phyloP scores from a whole-genome alignment of 2,888 invertebrate species.

The Diploptera punctata region DNA sequence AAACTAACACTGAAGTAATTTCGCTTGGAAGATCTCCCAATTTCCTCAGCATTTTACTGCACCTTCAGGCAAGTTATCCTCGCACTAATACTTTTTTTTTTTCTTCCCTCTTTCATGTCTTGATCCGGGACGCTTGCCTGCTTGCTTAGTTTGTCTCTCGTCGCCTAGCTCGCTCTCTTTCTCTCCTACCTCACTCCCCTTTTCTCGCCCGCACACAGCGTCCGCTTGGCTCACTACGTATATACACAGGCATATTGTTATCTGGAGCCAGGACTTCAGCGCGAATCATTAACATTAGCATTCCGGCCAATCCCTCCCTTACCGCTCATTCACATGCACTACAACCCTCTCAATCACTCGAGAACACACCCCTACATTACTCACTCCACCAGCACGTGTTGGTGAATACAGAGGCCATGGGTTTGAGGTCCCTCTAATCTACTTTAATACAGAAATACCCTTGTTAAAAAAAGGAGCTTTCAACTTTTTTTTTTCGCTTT shows the following conservation, averaged over 20 bases:
- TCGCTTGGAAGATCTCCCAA: too few species aligned
- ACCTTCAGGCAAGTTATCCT: too few species aligned
- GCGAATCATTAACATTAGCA: slow-evolving; percentile 12
- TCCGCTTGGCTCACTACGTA: too few species aligned
- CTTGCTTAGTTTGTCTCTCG: too few species aligned
- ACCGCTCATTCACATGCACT: neutral
- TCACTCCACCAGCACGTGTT: neutral
- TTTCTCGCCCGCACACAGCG: too few species aligned
- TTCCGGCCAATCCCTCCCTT: neutral
- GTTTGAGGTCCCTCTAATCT: neutral
- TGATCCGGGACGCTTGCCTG: neutral
- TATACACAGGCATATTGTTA: neutral
- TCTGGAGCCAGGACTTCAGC: neutral
- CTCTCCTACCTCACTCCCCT: too few species aligned
- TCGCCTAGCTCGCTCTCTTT: too few species aligned
- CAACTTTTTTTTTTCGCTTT: too few species aligned
- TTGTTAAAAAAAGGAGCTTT: neutral
- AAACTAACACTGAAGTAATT: too few species aligned
- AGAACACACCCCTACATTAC: slow-evolving; percentile 12
- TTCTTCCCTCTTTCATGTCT: neutral
- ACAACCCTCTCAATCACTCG: slow-evolving; percentile 10
- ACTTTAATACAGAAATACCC: neutral
- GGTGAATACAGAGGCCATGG: neutral
- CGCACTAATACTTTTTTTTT: too few species aligned
- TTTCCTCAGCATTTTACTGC: too few species aligned